These are phyloP conservation scores for Dryobates pubescens DNA, from an alignment of 2,797 vertebrate genomes.

Conservation along the genomic window DNA sequence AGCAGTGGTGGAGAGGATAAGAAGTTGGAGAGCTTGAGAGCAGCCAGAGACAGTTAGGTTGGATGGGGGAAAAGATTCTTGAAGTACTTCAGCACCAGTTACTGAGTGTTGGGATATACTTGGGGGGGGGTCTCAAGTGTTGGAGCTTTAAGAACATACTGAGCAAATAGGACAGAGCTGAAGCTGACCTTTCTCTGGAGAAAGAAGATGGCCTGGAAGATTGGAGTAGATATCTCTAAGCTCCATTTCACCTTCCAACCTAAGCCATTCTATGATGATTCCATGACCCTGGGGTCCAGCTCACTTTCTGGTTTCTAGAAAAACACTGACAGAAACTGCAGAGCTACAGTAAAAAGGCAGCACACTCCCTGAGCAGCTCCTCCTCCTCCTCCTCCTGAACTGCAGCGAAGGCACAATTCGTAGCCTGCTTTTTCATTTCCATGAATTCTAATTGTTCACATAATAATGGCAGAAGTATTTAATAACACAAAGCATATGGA, in stretches of 20 bases:
- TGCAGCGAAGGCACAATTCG: slow-evolving; percentile 45
- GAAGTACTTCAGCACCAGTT: neutral
- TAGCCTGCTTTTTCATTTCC: slow-evolving; percentile 53
- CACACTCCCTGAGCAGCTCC: neutral
- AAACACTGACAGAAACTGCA: neutral
- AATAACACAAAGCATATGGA: slow-evolving; percentile 67
- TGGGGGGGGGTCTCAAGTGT: neutral
- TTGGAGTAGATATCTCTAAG: neutral
- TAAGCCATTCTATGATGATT: too few relatives aligned
- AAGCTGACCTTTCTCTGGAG: neutral
- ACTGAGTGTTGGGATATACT: neutral
- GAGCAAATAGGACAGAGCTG: neutral
- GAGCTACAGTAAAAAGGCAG: neutral
- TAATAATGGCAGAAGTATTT: slow-evolving; percentile 64
- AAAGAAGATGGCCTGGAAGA: neutral
- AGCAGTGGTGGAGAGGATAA: neutral
- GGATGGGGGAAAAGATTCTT: neutral
- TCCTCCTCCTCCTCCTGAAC: neutral
- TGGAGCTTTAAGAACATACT: neutral
- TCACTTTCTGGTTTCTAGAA: neutral
- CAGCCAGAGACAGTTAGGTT: neutral
- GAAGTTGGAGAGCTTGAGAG: neutral
- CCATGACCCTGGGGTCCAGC: neutral
- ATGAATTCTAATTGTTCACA: slow-evolving; percentile 68
- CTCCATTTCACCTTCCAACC: too few relatives aligned